Percentiles rank a stretch among this genome's conserved stretches.
Evolutionary conservation across 2,888 invertebrate species (phyloP).

Genomic region (Caenorhabditis uteleia): DNA sequence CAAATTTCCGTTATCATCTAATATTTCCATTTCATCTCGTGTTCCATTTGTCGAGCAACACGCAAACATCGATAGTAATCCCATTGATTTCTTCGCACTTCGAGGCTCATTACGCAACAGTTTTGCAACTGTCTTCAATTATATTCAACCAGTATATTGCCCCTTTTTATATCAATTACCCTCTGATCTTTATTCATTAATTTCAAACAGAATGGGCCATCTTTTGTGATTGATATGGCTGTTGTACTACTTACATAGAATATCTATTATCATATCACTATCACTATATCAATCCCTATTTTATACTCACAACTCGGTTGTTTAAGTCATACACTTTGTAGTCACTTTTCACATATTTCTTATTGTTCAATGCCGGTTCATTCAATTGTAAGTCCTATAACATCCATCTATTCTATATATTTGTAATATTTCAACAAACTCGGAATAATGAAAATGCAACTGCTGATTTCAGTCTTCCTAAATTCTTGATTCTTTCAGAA

Average conservation of each 20-base stretch:
- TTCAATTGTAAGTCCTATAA: too few relatives aligned
- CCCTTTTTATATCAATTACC: neutral
- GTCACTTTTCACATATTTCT: slow-evolving; percentile 24
- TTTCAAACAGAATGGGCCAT: slow-evolving; percentile 32
- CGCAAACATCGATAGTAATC: slow-evolving; percentile 23
- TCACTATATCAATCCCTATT: neutral
- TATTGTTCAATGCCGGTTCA: too few relatives aligned
- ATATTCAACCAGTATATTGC: too few relatives aligned
- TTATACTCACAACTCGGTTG: slow-evolving; percentile 23
- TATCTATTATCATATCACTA: slow-evolving; percentile 9
- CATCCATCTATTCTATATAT: too few relatives aligned
- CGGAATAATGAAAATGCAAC: slow-evolving; percentile 31
- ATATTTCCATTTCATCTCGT: slow-evolving; percentile 27
- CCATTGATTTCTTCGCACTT: slow-evolving; percentile 12
- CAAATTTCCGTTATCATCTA: slow-evolving; percentile 17
- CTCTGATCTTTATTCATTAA: slow-evolving; percentile 33
- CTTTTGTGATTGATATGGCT: slow-evolving; percentile 20
- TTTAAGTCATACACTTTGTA: slow-evolving; percentile 36
- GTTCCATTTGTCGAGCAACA: slow-evolving; percentile 30
- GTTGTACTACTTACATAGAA: slow-evolving; percentile 33
- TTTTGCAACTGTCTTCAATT: slow-evolving; percentile 26
- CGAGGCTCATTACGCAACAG: slow-evolving; percentile 25
- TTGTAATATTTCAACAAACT: too few relatives aligned
- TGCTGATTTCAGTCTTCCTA: slow-evolving; percentile 18
- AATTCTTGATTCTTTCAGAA: slow-evolving; percentile 4